Conservation (phyloP, 2,113 vertebrate genomes). For the Choloepus hoffmanni region DNA sequence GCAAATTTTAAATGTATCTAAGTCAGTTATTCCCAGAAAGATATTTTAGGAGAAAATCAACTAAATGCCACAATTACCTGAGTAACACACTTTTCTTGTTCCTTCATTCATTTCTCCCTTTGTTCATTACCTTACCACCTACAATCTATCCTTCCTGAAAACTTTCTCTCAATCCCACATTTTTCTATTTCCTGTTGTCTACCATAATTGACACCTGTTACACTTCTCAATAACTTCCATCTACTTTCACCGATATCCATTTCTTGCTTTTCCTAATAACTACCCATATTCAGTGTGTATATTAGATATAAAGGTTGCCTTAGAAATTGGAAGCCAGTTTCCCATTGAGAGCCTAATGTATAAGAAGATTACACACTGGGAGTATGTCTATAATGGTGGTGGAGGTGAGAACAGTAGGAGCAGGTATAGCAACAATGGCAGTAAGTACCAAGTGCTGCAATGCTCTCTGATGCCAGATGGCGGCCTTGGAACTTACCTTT, state of each 20-base stretch:
- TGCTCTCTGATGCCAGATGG: neutral
- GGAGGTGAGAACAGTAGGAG: neutral
- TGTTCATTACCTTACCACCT: neutral
- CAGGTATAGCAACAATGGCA: accelerated
- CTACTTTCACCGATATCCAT: neutral
- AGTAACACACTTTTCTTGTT: neutral
- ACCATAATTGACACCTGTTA: neutral
- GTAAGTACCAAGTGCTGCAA: neutral
- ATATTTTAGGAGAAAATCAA: neutral
- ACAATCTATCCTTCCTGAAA: neutral
- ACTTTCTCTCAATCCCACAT: neutral
- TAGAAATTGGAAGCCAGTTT: neutral
- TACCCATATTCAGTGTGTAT: neutral
- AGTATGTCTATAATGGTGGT: neutral
- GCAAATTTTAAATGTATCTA: neutral
- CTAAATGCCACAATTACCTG: neutral
- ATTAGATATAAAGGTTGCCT: neutral
- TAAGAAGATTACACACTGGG: neutral
- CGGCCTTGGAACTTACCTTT: neutral
- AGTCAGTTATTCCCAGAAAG: neutral
- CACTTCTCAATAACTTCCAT: neutral
- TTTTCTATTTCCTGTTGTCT: neutral
- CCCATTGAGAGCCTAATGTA: neutral
- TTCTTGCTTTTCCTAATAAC: conserved; percentile 5
- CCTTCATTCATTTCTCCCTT: neutral